Conservation (phyloP, 2,888 invertebrate genomes). For the Aleiodes testaceus region DNA sequence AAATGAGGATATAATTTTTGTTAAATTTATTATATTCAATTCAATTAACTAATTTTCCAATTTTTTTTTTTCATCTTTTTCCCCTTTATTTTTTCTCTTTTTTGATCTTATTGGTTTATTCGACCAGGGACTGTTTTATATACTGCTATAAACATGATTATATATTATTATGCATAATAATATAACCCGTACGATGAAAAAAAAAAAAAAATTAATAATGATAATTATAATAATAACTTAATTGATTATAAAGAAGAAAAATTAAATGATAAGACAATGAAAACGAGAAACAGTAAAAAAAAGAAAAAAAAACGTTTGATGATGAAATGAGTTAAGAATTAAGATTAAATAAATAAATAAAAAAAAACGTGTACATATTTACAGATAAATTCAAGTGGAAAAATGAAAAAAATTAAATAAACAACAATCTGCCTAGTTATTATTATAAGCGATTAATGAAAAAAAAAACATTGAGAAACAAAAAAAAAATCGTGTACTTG, state of each 20-base stretch:
- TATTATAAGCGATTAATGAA: conserved; percentile 57
- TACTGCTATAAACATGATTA: conserved; percentile 64
- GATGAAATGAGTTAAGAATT: too few species aligned
- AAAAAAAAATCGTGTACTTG: conserved; percentile 68
- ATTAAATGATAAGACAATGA: conserved; percentile 27
- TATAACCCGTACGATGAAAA: conserved; percentile 59
- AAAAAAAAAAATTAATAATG: not conserved
- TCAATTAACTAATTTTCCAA: conserved; percentile 36
- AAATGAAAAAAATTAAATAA: conserved; percentile 40
- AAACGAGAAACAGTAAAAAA: conserved; percentile 38
- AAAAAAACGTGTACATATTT: conserved; percentile 59
- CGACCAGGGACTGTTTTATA: conserved; percentile 72
- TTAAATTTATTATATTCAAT: conserved; percentile 68
- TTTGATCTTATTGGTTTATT: conserved; percentile 69
- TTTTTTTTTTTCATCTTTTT: not conserved
- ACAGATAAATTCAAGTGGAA: conserved; percentile 62
- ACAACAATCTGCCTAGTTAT: conserved; percentile 66
- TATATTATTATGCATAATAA: conserved; percentile 66
- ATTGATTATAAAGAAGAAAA: conserved; percentile 45
- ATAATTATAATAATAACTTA: conserved; percentile 14
- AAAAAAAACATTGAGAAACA: conserved; percentile 14
- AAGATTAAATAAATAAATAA: conserved; percentile 27
- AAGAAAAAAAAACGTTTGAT: too few species aligned
- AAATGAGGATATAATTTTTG: conserved; percentile 67
- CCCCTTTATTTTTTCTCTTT: conserved; percentile 61